These are phyloP conservation scores for Dynastes grantii DNA, from an alignment of 2,888 invertebrate genomes.

Conservation along the genomic window DNA sequence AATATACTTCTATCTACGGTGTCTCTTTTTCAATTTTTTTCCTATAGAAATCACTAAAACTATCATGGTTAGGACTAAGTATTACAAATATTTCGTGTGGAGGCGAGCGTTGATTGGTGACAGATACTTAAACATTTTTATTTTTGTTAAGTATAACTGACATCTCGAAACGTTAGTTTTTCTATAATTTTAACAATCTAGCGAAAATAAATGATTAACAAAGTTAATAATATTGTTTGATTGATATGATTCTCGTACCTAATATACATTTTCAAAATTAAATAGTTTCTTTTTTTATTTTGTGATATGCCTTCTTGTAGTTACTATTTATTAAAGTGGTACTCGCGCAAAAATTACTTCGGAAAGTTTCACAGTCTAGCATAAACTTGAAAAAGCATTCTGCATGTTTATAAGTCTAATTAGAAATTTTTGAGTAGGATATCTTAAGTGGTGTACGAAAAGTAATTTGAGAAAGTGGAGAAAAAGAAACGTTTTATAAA, in stretches of 20 bases:
- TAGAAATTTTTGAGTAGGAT: too few relatives aligned
- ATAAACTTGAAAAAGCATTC: too few relatives aligned
- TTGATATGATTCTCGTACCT: conserved; percentile 25
- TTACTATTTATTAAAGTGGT: neutral
- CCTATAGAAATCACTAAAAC: conserved; percentile 64
- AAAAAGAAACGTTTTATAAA: too few relatives aligned
- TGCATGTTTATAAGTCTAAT: too few relatives aligned
- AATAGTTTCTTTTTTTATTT: conserved; percentile 6
- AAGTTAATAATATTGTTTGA: neutral
- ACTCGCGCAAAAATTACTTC: neutral
- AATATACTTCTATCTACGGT: conserved; percentile 64
- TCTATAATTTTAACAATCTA: neutral
- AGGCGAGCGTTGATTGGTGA: conserved; percentile 37
- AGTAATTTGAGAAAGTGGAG: too few relatives aligned
- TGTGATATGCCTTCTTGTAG: conserved; percentile 16
- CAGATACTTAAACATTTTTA: conserved; percentile 19
- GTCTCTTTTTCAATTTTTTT: conserved; percentile 53
- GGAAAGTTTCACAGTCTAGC: too few relatives aligned
- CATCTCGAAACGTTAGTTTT: conserved; percentile 26
- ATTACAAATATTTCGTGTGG: conserved; percentile 36
- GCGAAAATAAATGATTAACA: neutral
- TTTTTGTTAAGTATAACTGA: conserved; percentile 17
- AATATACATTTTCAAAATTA: conserved; percentile 1
- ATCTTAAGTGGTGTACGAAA: too few relatives aligned
- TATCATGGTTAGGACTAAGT: conserved; percentile 44